Conservation (phyloP, 1,140 invertebrate genomes). For the Bombus cullumanus region DNA sequence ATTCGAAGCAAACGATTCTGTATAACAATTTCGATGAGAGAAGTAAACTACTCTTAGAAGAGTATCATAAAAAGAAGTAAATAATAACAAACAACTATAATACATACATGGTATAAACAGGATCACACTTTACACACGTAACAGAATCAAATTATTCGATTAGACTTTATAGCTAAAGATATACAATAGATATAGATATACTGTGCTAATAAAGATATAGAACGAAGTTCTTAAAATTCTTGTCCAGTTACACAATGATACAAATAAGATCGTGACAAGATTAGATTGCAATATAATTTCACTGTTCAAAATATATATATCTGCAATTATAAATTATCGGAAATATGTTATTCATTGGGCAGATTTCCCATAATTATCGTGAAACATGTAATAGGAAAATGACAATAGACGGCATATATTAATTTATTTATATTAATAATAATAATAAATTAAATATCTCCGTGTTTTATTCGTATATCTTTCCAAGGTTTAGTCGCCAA, state of each 20-base stretch:
- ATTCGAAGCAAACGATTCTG: not conserved
- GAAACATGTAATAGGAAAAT: too few relatives aligned
- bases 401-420: accelerated
- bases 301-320: too few relatives aligned
- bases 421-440: too few relatives aligned
- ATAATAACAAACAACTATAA: not conserved
- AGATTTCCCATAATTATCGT: too few relatives aligned
- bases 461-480: too few relatives aligned
- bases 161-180: not conserved
- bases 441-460: too few relatives aligned
- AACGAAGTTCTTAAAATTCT: not conserved
- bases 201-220: not conserved
- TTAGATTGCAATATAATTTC: not conserved
- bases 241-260: not conserved
- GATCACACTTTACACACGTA: too few relatives aligned
- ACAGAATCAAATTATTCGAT: not conserved
- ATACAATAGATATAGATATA: not conserved
- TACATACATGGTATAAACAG: not conserved
- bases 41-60: too few relatives aligned
- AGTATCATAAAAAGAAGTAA: not conserved
- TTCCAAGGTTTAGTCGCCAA: too few relatives aligned
- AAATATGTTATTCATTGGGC: too few relatives aligned
- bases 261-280: too few relatives aligned
- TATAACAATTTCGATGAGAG: too few relatives aligned
- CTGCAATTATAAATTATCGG: not conserved